Base-by-base conservation (phyloP, 1,140 invertebrate species). In the Tetramorium alpestre region DNA sequence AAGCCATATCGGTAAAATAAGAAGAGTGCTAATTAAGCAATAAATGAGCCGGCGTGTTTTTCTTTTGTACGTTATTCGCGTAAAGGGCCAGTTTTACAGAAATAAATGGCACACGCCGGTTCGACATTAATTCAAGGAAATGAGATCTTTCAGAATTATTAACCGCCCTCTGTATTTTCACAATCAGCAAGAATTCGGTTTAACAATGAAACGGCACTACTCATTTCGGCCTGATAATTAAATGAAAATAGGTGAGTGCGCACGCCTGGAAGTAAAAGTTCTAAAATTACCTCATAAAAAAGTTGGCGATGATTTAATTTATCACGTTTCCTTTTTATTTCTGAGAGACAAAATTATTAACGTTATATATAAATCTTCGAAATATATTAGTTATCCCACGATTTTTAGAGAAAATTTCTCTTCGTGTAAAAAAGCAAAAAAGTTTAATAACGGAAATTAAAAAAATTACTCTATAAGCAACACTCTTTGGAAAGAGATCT, bases 161-260 rank as follows among this genome's bases (percentile, higher is more conserved):
- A 84, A 60, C 41, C 70, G 28, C n/a, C 41, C 18, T 49, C 51
- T 38, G 54, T 73, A 84, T 73, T 73, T 84, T 84, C 54, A 62
- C 25, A 84, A 84, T 84, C 54, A 47, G 56, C 33, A 44, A 44
- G 72, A 75, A 38, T 18, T 73, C 41, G 41, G 28, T 84, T 49
- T 62, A 84, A 75, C 47, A 60, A 82, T 49, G 41, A 73, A 73
- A 72, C 25, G 25, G 13, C 54, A 69, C 51, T 38, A 38, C n/a
- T 84, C 80, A 49, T 73, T 84, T 84, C 54, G 51, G 41, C 7
- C 49, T 84, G 54, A 60, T 84, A 84, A 84, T 84, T 69, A 84
- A 84, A 84, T 56, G 69, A 84, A 84, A 84, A 84, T 75, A 84
- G 18, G 54, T 16, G n/a, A 5, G 33, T 2, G 73, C n/a, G 73